Percentiles rank a stretch among this genome's conserved stretches.
Evolutionary conservation across 1,140 invertebrate genomes (phyloP).

Genomic region (Bradynema listronoti): DNA sequence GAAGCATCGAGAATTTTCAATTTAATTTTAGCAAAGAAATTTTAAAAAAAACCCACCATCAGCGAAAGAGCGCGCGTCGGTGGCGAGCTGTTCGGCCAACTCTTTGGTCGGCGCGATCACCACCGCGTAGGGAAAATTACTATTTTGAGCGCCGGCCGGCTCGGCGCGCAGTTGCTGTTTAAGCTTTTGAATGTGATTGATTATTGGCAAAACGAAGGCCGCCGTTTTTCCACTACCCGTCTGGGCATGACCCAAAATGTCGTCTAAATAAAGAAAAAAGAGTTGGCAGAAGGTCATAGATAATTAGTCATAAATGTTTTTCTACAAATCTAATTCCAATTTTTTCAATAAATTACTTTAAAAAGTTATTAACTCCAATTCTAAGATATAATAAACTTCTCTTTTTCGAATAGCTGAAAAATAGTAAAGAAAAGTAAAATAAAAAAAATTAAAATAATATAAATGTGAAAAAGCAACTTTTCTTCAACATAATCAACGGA

Average conservation of each 20-base stretch:
- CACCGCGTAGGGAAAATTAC: conserved; percentile 75
- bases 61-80: conserved; percentile 89
- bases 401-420: no score
- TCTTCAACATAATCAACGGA: not conserved
- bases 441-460: not conserved
- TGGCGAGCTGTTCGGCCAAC: conserved; percentile 89
- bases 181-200: conserved; percentile 84
- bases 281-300: no score
- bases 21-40: no score
- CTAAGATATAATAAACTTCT: no score
- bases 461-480: not conserved
- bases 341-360: no score
- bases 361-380: no score
- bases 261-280: conserved; percentile 2
- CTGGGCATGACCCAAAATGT: conserved; percentile 3
- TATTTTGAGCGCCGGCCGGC: conserved; percentile 49
- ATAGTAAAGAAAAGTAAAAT: no score
- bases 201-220: conserved; percentile 87
- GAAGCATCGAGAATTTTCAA: no score
- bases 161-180: conserved; percentile 15
- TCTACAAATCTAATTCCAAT: no score
- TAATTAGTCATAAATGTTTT: no score
- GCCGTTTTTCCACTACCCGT: conserved; percentile 4
- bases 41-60: conserved; percentile 64
- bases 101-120: conserved; percentile 89